phyloP scores from a whole-genome alignment of 1,140 invertebrate genomes.

The Liolophura sinensis region DNA sequence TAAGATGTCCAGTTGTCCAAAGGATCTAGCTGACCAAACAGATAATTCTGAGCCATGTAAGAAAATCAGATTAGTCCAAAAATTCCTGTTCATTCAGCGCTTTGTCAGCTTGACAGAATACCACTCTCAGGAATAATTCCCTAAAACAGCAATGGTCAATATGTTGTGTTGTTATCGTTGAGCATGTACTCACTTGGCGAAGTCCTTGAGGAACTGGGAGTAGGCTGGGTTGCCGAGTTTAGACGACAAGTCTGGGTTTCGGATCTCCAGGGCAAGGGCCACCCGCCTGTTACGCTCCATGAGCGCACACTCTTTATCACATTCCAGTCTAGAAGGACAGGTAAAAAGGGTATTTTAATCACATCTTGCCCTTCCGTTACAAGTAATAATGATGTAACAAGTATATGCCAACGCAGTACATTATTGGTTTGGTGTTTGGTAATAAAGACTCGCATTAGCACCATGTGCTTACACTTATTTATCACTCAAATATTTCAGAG shows the following conservation, averaged over 20 bases:
- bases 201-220: slow-evolving; percentile 83
- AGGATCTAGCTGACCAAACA: too few species aligned
- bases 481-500: background rate
- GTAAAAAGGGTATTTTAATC: slow-evolving; percentile 35
- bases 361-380: background rate
- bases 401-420: background rate
- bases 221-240: slow-evolving; percentile 75
- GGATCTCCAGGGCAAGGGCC: slow-evolving; percentile 86
- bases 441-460: too few species aligned
- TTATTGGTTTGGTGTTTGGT: too few species aligned
- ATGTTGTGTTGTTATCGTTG: too few species aligned
- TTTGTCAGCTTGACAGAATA: too few species aligned
- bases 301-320: slow-evolving; percentile 87
- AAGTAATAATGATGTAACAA: background rate
- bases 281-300: slow-evolving; percentile 84
- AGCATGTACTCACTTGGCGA: slow-evolving; percentile 65
- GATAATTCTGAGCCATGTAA: too few species aligned
- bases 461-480: background rate
- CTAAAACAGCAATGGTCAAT: too few species aligned
- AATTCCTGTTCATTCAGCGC: too few species aligned
- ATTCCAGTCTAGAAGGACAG: slow-evolving; percentile 72
- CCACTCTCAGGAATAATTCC: too few species aligned
- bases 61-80: too few species aligned
- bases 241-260: slow-evolving; percentile 81
- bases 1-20: too few species aligned